A percentile compares a stretch with the other conserved stretches of the same genome.
phyloP scores from a whole-genome alignment of 2,113 vertebrate genomes.

The Serinus canaria region DNA sequence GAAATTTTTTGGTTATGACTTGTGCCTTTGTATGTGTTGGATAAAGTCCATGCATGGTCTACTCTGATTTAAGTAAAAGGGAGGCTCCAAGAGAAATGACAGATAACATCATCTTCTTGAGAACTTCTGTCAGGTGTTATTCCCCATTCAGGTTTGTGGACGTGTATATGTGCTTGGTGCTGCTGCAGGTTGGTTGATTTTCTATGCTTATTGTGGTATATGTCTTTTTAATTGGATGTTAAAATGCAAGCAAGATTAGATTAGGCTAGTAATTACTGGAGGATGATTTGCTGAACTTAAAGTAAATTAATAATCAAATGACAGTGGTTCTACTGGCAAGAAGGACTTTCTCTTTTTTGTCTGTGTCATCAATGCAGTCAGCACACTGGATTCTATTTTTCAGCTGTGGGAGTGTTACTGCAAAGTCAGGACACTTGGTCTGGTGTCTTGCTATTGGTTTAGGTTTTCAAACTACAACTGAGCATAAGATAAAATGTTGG shows the following conservation, averaged over 20 bases:
- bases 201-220: neutral
- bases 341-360: neutral
- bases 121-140: constrained; percentile 14
- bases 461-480: neutral
- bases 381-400: neutral
- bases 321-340: neutral
- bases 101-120: constrained; percentile 25
- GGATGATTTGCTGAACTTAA: constrained; percentile 8
- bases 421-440: neutral
- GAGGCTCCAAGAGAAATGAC: neutral
- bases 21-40: neutral
- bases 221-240: constrained; percentile 30
- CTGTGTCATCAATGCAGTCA: neutral
- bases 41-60: neutral
- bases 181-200: constrained; percentile 13
- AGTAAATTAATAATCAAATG: neutral
- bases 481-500: neutral
- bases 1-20: neutral
- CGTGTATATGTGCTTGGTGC: neutral
- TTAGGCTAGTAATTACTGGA: neutral
- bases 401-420: neutral
- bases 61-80: neutral
- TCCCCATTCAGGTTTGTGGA: neutral
- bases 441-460: neutral
- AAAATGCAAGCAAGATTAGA: constrained; percentile 41